Conservation (phyloP, 1,140 invertebrate species). For the Pachypeltis micranthus region DNA sequence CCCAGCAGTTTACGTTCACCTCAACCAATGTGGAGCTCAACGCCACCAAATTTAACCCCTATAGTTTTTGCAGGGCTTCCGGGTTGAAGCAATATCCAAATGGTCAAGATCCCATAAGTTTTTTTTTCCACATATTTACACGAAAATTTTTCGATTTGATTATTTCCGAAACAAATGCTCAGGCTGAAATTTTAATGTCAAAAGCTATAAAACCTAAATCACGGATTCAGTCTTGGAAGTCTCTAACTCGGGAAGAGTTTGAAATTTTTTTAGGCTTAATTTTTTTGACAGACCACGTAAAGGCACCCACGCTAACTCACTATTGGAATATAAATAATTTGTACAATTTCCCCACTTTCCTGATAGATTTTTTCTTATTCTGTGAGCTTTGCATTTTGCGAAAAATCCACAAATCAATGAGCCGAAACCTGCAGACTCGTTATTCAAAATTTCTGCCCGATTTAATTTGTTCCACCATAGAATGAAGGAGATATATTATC, state of each 20-base stretch:
- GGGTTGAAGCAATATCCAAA: slow-evolving; percentile 7
- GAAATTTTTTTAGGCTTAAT: slow-evolving; percentile 7
- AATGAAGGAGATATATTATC: slow-evolving; percentile 20
- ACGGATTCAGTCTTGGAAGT: slow-evolving; percentile 4
- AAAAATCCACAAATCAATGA: slow-evolving; percentile 10
- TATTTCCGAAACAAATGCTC: slow-evolving; percentile 5
- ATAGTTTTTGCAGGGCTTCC: background rate
- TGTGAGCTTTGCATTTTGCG: slow-evolving; percentile 1
- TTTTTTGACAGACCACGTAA: slow-evolving; percentile 8
- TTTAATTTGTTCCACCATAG: slow-evolving; percentile 5
- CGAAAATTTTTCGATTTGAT: slow-evolving; percentile 4
- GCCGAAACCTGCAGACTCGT: slow-evolving; percentile 3
- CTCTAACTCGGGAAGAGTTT: slow-evolving; percentile 9
- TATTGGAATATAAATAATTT: slow-evolving; percentile 6
- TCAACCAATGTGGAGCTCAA: slow-evolving; percentile 7
- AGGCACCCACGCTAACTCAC: slow-evolving; percentile 7
- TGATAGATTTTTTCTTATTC: slow-evolving; percentile 7
- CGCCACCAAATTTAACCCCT: slow-evolving; percentile 5
- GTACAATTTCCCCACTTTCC: slow-evolving; percentile 5
- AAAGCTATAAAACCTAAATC: slow-evolving; percentile 5
- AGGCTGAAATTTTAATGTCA: slow-evolving; percentile 9
- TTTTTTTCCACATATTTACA: slow-evolving; percentile 7
- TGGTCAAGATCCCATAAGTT: slow-evolving; percentile 7
- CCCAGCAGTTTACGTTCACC: slow-evolving; percentile 9
- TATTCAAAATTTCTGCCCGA: slow-evolving; percentile 14